Base-by-base conservation (phyloP, 1,140 invertebrate genomes). In the Teleogryllus occipitalis region DNA sequence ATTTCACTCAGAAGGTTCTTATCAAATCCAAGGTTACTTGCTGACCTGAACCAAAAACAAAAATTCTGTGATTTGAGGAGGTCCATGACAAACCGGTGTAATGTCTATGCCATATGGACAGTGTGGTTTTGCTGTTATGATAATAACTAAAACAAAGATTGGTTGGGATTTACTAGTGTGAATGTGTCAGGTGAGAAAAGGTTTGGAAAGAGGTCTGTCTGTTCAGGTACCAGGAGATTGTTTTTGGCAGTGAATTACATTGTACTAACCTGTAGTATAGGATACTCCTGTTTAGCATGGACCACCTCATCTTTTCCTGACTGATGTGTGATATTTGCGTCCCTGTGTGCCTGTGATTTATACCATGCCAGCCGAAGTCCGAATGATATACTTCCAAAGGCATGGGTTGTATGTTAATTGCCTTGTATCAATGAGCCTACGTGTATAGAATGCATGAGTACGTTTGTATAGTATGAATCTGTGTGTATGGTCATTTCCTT, bases 311-410 rank as follows among this genome's bases (percentile, higher is more conserved):
- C 74, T 74, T 79, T 78, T 76, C 78, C 80, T 72, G 80, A 81
- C 80, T 81, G 80, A 81, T 79, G 80, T 78, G 80, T 81, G 80
- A 78, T 81, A 78, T 79, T 80, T 81, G 80, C 80, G 80, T 81
- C 80, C 80, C 80, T 81, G 65, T 72, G 73, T 79, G 80, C 74
- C 77, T 72, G 77, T 81, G 80, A 75, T 47, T 65, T n/a, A 77
- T 77, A 73, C 48, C 80, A 81, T 81, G 80, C 77, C 74, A 78
- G 80, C 77, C 77, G 80, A 81, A 81, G 80, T 74, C 47, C 75
- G 79, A 49, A 76, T 47, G 27, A 48, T 48, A 76, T 72, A 47
- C 80, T 81, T 81, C 80, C 77, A 81, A 78, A 78, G 80, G 80
- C 80, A 81, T 81, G 80, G 77, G 54, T 79, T 73, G 77, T 49